Conservation (phyloP, 2,113 vertebrate genomes). For the Ameiurus melas region DNA sequence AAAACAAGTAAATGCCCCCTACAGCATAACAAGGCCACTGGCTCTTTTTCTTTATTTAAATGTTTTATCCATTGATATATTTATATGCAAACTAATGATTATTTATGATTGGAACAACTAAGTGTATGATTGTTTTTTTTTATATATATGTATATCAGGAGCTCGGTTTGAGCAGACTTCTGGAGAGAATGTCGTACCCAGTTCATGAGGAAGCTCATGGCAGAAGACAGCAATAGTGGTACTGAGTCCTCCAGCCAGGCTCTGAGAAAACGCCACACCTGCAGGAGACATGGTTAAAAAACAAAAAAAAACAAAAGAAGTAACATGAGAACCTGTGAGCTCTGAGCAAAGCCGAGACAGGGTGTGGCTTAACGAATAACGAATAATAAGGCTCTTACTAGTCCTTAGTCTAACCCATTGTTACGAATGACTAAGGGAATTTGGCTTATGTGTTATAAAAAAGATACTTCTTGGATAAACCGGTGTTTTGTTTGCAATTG, state of each 20-base stretch:
- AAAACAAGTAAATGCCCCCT: not conserved
- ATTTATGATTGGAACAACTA: not conserved
- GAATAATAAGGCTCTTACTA: no score
- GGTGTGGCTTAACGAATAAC: not conserved
- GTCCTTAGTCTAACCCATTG: no score
- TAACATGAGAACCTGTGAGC: not conserved
- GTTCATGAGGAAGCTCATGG: slow-evolving; percentile 81
- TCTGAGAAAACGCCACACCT: slow-evolving; percentile 80
- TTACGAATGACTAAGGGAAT: no score
- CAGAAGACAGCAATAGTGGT: slow-evolving; percentile 81
- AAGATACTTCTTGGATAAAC: no score
- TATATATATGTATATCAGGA: no score
- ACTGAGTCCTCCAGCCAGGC: slow-evolving; percentile 77
- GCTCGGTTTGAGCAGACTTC: not conserved
- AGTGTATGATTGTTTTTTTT: no score
- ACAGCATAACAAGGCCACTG: not conserved
- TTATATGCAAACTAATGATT: not conserved
- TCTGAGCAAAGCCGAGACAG: not conserved
- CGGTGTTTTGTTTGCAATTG: no score
- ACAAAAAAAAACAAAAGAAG: no score
- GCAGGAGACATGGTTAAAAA: not conserved
- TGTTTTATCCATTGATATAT: not conserved
- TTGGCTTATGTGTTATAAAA: no score
- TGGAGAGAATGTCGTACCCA: slow-evolving; percentile 65
- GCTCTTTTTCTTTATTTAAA: not conserved